Evolutionary conservation across 1,140 invertebrate species (phyloP).

Genomic region (Rhagoletis pomonella): DNA sequence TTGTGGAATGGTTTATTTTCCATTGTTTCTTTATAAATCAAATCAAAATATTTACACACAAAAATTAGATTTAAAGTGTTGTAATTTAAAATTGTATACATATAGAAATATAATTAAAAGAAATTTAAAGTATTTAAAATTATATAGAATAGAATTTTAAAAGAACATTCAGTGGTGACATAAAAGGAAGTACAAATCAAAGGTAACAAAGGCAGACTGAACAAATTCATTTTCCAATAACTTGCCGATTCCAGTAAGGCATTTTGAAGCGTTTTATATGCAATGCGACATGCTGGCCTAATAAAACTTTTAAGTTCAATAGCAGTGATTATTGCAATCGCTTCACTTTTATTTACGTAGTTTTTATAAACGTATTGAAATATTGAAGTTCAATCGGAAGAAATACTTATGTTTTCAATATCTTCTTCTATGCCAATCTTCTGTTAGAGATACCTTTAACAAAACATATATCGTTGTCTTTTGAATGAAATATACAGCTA

Average conservation of each 20-base stretch:
- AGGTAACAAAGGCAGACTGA: neutral
- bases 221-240: neutral
- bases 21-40: constrained; percentile 31
- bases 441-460: too few relatives aligned
- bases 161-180: neutral
- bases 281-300: neutral
- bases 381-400: too few relatives aligned
- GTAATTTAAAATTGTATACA: constrained; percentile 40
- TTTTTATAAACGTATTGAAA: neutral
- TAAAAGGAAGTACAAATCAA: neutral
- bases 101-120: constrained; percentile 8
- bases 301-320: neutral
- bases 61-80: neutral
- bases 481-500: too few relatives aligned
- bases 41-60: constrained; percentile 39
- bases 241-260: too few relatives aligned
- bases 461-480: too few relatives aligned
- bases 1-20: neutral
- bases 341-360: neutral
- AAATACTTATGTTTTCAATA: too few relatives aligned
- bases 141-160: constrained; percentile 5
- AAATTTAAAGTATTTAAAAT: neutral
- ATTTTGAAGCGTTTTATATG: neutral
- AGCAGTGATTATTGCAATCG: constrained; percentile 15
- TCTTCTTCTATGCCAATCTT: too few relatives aligned